These are phyloP conservation scores for Pristis pectinata DNA, from an alignment of 2,797 vertebrate species.

Conservation along the genomic window DNA sequence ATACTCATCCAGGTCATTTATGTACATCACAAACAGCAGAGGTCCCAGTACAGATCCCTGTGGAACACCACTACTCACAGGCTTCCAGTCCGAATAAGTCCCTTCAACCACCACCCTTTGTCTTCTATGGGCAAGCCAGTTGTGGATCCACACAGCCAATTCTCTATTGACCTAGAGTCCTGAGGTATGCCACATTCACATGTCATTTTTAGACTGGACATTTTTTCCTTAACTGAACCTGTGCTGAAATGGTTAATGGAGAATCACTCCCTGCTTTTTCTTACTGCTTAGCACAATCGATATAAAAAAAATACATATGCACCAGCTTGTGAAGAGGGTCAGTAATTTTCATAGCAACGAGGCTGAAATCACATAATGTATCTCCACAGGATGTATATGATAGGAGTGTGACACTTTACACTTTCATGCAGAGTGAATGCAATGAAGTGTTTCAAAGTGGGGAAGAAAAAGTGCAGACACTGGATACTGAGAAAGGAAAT, in stretches of 20 bases:
- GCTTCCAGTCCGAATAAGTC: too few species aligned
- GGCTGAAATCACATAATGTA: background rate
- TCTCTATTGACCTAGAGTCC: too few species aligned
- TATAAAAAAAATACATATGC: background rate
- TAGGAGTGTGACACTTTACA: background rate
- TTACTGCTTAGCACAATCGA: background rate
- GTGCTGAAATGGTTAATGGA: background rate
- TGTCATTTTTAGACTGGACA: too few species aligned
- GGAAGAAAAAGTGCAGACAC: too few species aligned
- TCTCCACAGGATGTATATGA: background rate
- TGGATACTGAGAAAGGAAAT: background rate
- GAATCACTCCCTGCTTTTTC: background rate
- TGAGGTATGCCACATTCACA: too few species aligned
- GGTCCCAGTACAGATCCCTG: too few species aligned
- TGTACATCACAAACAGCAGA: too few species aligned
- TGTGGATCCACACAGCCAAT: too few species aligned
- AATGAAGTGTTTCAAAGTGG: background rate
- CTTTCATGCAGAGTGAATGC: background rate
- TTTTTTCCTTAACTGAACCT: background rate
- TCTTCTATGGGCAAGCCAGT: too few species aligned
- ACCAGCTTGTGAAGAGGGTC: background rate
- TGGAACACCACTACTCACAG: too few species aligned
- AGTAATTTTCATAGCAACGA: background rate
- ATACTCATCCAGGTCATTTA: too few species aligned
- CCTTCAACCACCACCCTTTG: too few species aligned